Evolutionary conservation across 2,888 invertebrate species (phyloP).

Genomic region (Petrolisthes manimaculis): DNA sequence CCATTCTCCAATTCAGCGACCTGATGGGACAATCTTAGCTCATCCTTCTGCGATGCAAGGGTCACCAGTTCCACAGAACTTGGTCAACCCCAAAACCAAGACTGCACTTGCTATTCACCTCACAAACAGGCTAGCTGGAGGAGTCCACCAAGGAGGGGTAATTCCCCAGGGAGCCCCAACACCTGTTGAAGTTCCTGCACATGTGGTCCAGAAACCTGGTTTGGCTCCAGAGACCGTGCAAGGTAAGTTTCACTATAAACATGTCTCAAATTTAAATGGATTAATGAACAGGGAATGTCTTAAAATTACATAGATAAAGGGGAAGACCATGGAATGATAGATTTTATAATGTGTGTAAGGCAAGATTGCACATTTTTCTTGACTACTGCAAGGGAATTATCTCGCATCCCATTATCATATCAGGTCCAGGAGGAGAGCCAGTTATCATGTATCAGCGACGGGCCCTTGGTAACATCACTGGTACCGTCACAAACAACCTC

Average conservation of each 20-base stretch:
- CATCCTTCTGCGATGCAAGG: conserved; percentile 52
- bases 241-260: conserved; percentile 24
- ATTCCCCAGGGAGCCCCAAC: conserved; percentile 43
- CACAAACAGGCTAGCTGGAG: conserved; percentile 78
- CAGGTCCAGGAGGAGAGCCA: conserved; percentile 66
- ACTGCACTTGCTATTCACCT: conserved; percentile 95
- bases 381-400: background rate
- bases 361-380: background rate
- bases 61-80: conserved; percentile 60
- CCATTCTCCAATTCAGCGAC: conserved; percentile 59
- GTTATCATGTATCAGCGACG: conserved; percentile 70
- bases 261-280: too few species aligned
- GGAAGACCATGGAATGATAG: background rate
- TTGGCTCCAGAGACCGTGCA: conserved; percentile 51
- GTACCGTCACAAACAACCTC: conserved; percentile 68
- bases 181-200: conserved; percentile 59
- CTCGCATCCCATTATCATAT: background rate
- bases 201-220: conserved; percentile 60
- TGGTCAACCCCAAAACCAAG: conserved; percentile 91
- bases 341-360: too few species aligned
- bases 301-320: background rate
- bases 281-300: background rate
- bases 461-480: conserved; percentile 74
- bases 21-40: conserved; percentile 47
- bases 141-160: conserved; percentile 53